Evolutionary conservation across 2,797 vertebrate genomes (phyloP), one percentile per base, ranked within the genome.

Genomic region (Scomberomorus guttatus): DNA sequence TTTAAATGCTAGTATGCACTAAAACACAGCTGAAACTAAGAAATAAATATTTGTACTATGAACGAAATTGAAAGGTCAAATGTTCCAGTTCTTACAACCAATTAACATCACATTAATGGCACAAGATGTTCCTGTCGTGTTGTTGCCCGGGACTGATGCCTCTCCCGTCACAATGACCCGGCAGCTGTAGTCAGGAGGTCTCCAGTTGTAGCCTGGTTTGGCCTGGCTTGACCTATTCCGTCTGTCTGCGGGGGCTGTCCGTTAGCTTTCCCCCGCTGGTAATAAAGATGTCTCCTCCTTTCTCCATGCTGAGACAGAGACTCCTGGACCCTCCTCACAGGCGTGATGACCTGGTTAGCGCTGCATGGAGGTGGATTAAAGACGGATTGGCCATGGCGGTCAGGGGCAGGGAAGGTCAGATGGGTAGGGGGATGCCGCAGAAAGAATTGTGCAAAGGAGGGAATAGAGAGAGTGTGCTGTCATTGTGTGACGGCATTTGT

Each of bases 221-320:
- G 66, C 67, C 75, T 72, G 71, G 71, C 67, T 73, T 90, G 87
- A 90, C 87, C 90, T 80, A 10, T 48, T 87, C 83, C 90, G 90
- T 90, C 80, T 90, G 78, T 59, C 15, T 44, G 70, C 3, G 22
- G 51, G 70, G 77, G 64, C 50, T 66, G 57, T 90, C 83, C 58
- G 69, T 90, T 91, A 84, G 84, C 77, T 81, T 90, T 83, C 66
- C 72, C 90, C 79, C 69, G 54, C 75, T 93, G 83, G 69, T 95
- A 95, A 95, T 96, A 90, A 96, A 97, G 95, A 93, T 89, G 94
- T 96, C 93, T 94, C 79, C 81, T 86, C 71, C 3, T 68, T 86
- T 92, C 87, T 90, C 77, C 90, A 89, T 89, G 92, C 82, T 72
- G 83, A 89, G 83, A 87, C 88, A 88, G 84, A 89, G 84, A 88